Conservation (phyloP, 2,113 vertebrate genomes). For the Nematolebias whitei region DNA sequence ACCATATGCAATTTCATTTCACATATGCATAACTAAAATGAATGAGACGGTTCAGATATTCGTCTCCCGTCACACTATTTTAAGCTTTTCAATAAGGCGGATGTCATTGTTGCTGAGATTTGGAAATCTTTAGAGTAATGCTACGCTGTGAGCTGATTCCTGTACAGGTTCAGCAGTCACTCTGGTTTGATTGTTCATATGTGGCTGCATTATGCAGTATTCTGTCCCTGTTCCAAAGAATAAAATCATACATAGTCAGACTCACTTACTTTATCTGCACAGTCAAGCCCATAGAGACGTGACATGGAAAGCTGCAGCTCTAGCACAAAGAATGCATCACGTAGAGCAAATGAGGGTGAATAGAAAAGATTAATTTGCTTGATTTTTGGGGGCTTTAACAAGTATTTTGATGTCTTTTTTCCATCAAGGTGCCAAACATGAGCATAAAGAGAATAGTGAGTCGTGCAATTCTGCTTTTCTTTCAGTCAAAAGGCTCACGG, state of each 20-base stretch:
- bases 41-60: conserved; percentile 45
- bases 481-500: not conserved
- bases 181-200: conserved; percentile 40
- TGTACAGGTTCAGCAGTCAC: conserved; percentile 12
- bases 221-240: conserved; percentile 9
- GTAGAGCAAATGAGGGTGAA: conserved; percentile 42
- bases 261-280: conserved; percentile 21
- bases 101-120: conserved; percentile 35
- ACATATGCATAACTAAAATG: conserved; percentile 47
- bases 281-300: conserved; percentile 46
- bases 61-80: conserved; percentile 51
- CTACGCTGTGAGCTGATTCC: conserved; percentile 20
- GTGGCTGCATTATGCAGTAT: conserved; percentile 23
- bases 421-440: conserved; percentile 36
- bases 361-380: conserved; percentile 41
- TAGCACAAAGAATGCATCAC: conserved; percentile 29
- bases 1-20: conserved; percentile 40
- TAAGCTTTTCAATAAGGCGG: conserved; percentile 42
- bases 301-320: conserved; percentile 33
- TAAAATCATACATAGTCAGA: conserved; percentile 33
- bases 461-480: not conserved
- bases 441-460: not conserved
- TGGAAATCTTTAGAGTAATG: conserved; percentile 22
- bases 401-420: conserved; percentile 29
- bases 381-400: conserved; percentile 36